These are phyloP conservation scores for Lota lota DNA, from an alignment of 2,113 vertebrate species.

Conservation along the genomic window DNA sequence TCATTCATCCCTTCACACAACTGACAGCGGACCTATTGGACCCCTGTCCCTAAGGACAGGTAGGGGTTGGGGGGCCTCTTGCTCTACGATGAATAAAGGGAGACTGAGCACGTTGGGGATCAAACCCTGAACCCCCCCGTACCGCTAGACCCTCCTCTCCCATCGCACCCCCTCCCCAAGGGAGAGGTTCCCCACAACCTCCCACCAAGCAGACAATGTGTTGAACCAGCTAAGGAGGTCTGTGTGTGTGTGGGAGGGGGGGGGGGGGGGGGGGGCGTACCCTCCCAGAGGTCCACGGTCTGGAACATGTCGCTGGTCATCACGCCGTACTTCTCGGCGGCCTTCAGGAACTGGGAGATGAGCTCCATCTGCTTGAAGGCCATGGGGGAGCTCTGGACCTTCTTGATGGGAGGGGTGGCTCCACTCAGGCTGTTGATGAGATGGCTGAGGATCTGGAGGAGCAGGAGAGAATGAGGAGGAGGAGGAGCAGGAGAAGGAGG, in stretches of 20 bases:
- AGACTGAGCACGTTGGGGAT: too few relatives aligned
- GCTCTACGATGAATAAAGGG: too few relatives aligned
- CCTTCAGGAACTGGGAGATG: slow-evolving; percentile 89
- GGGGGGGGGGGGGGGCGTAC: slow-evolving; percentile 57
- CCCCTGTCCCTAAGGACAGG: too few relatives aligned
- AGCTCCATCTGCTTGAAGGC: slow-evolving; percentile 98
- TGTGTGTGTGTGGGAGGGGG: too few relatives aligned
- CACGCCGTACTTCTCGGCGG: slow-evolving; percentile 85
- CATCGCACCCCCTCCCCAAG: too few relatives aligned
- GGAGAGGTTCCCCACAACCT: too few relatives aligned
- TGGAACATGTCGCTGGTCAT: slow-evolving; percentile 92
- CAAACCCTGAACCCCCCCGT: too few relatives aligned
- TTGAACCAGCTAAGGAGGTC: not conserved
- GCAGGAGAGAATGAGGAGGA: not conserved
- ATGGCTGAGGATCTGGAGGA: slow-evolving; percentile 80
- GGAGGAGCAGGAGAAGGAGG: not conserved
- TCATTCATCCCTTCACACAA: too few relatives aligned
- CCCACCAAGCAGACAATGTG: too few relatives aligned
- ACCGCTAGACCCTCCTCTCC: too few relatives aligned
- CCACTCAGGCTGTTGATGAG: slow-evolving; percentile 88
- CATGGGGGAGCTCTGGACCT: slow-evolving; percentile 80
- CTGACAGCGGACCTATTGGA: too few relatives aligned
- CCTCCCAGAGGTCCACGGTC: slow-evolving; percentile 93
- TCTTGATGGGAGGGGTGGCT: slow-evolving; percentile 78
- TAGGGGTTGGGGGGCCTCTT: too few relatives aligned